phyloP scores from a whole-genome alignment of 2,113 vertebrate species.

The Hylia prasina region DNA sequence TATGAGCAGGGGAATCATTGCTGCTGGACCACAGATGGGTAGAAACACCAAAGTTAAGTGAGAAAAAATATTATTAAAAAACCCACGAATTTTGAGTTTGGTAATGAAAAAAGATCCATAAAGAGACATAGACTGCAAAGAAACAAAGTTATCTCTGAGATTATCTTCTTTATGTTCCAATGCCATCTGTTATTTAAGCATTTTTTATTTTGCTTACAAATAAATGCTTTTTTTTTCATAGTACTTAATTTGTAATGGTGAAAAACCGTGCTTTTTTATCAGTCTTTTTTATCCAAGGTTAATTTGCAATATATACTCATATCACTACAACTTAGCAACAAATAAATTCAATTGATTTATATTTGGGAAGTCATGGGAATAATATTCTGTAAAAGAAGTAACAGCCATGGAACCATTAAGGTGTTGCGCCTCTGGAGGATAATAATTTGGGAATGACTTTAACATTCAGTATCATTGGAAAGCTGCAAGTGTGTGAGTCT shows the following conservation, averaged over 20 bases:
- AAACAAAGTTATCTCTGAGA: background rate
- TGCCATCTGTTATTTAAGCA: background rate
- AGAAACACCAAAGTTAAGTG: background rate
- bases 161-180: background rate
- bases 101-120: background rate
- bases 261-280: background rate
- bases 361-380: background rate
- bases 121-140: background rate
- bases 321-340: background rate
- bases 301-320: background rate
- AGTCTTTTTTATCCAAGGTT: background rate
- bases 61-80: background rate
- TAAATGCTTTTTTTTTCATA: background rate
- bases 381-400: background rate
- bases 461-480: background rate
- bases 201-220: background rate
- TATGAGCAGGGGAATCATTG: background rate
- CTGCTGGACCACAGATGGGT: background rate
- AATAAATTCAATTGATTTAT: background rate
- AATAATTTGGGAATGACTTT: background rate
- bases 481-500: background rate
- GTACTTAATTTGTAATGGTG: background rate
- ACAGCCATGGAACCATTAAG: background rate
- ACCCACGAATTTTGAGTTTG: background rate
- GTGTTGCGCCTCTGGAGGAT: background rate